Evolutionary conservation across 1,140 invertebrate species (phyloP).

Genomic region (Luehdorfia chinensis): DNA sequence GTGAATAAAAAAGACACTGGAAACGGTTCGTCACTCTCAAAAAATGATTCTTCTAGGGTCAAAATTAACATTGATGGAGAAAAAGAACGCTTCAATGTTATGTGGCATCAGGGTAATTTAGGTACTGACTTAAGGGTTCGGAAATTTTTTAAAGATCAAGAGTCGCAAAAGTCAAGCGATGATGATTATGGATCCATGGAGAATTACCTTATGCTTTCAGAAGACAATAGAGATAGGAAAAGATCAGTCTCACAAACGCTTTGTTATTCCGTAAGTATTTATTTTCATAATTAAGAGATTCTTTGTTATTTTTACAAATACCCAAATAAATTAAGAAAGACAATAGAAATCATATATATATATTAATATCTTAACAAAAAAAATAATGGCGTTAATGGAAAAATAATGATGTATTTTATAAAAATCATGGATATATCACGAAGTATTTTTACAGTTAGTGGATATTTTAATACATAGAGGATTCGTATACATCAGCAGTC

Average conservation of each 20-base stretch:
- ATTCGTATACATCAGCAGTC: no score
- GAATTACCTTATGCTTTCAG: slow-evolving; percentile 7
- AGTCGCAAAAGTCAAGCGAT: slow-evolving; percentile 9
- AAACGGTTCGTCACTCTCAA: slow-evolving; percentile 14
- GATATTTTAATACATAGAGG: no score
- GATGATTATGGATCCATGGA: slow-evolving; percentile 14
- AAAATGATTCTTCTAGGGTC: slow-evolving; percentile 41
- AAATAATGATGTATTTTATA: no score
- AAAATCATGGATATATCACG: no score
- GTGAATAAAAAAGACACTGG: slow-evolving; percentile 11
- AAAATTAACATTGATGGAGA: slow-evolving; percentile 40
- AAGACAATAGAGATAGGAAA: slow-evolving; percentile 2
- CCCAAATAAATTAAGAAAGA: no score
- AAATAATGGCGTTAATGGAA: no score
- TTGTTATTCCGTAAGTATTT: slow-evolving; percentile 10
- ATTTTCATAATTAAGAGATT: background rate
- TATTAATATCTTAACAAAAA: no score
- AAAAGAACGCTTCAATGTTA: background rate
- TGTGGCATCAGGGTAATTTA: slow-evolving; percentile 3
- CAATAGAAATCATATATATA: no score
- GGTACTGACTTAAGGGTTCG: background rate
- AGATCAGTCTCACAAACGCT: slow-evolving; percentile 5
- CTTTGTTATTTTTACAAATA: no score
- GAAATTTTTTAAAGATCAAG: slow-evolving; percentile 2
- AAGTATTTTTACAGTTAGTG: no score